Percentiles rank a stretch among this genome's conserved stretches.
These are phyloP conservation scores for Taeniopygia guttata DNA, from an alignment of 2,797 vertebrate species.

Conservation along the genomic window DNA sequence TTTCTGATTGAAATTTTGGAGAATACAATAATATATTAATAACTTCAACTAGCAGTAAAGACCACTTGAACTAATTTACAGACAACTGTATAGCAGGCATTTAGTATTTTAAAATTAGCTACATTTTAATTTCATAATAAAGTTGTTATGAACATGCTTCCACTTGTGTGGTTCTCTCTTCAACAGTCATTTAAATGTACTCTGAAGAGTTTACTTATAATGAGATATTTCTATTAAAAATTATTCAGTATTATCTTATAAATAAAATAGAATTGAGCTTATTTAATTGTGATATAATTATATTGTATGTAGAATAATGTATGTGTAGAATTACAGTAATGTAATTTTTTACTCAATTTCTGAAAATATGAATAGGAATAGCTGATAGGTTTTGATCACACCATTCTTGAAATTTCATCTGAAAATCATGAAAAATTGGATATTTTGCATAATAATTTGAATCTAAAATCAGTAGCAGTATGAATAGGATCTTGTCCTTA, in stretches of 20 bases:
- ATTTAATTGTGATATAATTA: constrained; percentile 43
- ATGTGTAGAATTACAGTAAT: neutral
- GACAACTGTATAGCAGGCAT: neutral
- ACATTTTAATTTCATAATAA: constrained; percentile 62
- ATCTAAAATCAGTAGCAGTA: neutral
- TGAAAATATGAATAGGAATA: neutral
- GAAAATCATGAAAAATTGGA: neutral
- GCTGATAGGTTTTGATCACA: neutral
- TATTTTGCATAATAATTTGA: neutral
- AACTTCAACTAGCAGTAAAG: neutral
- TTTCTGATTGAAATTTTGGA: neutral
- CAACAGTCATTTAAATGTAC: constrained; percentile 41
- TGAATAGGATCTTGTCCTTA: neutral
- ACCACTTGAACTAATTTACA: constrained; percentile 42
- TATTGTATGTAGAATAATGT: neutral
- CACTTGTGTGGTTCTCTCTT: constrained; percentile 24
- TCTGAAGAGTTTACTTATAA: constrained; percentile 58
- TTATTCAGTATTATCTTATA: constrained; percentile 32
- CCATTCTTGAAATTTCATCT: neutral
- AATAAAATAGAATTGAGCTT: constrained; percentile 53
- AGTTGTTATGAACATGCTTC: constrained; percentile 47
- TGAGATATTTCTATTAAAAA: constrained; percentile 52
- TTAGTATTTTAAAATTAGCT: constrained; percentile 50
- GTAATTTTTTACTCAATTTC: neutral
- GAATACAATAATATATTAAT: constrained; percentile 32